A percentile compares a stretch with the other conserved stretches of the same genome.
These are phyloP conservation scores for Micromussa lordhowensis DNA, from an alignment of 92 coral and sea anemone species.

Conservation along the genomic window DNA sequence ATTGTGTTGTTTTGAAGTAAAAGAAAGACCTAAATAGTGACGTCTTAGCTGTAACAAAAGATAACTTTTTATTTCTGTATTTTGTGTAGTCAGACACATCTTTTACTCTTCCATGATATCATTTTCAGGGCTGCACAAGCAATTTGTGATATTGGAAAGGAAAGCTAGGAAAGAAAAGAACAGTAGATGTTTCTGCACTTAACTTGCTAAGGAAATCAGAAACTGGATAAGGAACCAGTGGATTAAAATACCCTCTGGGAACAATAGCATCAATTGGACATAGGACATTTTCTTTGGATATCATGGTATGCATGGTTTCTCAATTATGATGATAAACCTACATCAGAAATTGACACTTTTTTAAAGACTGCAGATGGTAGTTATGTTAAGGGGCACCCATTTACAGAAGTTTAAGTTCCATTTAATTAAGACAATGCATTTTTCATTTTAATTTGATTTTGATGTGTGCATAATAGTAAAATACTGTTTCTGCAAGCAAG, in stretches of 20 bases:
- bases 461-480: background rate
- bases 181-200: constrained; percentile 39
- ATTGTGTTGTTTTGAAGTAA: background rate
- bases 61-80: constrained; percentile 20
- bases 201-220: constrained; percentile 49
- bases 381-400: background rate
- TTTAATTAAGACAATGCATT: background rate
- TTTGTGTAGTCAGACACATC: constrained; percentile 13
- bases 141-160: constrained; percentile 52
- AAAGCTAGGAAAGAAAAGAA: constrained; percentile 40
- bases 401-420: background rate
- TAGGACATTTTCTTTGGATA: constrained; percentile 57
- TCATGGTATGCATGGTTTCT: constrained; percentile 59
- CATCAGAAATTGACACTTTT: constrained; percentile 22
- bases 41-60: background rate
- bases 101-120: constrained; percentile 48
- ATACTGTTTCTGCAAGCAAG: background rate
- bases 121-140: constrained; percentile 51
- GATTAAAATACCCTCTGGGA: constrained; percentile 34
- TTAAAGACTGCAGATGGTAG: background rate
- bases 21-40: background rate
- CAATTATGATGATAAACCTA: constrained; percentile 8
- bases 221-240: constrained; percentile 51
- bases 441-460: constrained; percentile 12
- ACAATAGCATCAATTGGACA: constrained; percentile 52